phyloP scores from a whole-genome alignment of 2,888 invertebrate genomes.

The Morpho deidamia region DNA sequence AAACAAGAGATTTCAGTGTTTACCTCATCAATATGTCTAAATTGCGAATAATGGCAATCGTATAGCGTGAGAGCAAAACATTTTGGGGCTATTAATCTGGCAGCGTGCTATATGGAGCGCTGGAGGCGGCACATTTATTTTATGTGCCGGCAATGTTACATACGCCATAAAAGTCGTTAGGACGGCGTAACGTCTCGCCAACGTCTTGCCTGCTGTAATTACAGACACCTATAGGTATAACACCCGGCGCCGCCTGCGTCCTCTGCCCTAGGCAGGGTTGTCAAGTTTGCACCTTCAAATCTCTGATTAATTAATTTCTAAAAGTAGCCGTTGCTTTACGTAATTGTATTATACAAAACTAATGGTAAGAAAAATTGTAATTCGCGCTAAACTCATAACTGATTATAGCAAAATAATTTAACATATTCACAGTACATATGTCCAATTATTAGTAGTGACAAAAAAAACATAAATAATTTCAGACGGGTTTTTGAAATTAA shows the following conservation, averaged over 20 bases:
- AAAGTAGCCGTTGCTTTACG: neutral
- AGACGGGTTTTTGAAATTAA: too few relatives aligned
- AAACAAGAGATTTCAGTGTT: slow-evolving; percentile 43
- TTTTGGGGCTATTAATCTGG: slow-evolving; percentile 72
- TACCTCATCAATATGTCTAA: slow-evolving; percentile 50
- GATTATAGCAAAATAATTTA: too few relatives aligned
- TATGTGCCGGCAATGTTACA: slow-evolving; percentile 77
- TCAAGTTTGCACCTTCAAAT: slow-evolving; percentile 1
- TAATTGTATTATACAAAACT: too few relatives aligned
- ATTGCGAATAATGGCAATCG: slow-evolving; percentile 51
- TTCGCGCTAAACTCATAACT: too few relatives aligned
- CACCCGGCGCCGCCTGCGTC: slow-evolving; percentile 53
- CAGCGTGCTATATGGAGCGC: slow-evolving; percentile 62
- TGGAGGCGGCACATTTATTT: slow-evolving; percentile 76
- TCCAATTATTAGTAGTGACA: too few relatives aligned
- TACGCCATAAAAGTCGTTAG: slow-evolving; percentile 78
- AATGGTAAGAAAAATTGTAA: too few relatives aligned
- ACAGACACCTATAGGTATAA: slow-evolving; percentile 52
- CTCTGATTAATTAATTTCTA: neutral
- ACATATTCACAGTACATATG: too few relatives aligned
- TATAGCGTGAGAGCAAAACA: slow-evolving; percentile 65
- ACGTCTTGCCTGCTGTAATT: slow-evolving; percentile 75
- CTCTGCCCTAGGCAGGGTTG: slow-evolving; percentile 26
- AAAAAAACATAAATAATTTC: too few relatives aligned
- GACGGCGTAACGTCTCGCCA: slow-evolving; percentile 75